These are phyloP conservation scores for Rhodeus uyekii DNA, from an alignment of 2,797 vertebrate genomes.

Conservation along the genomic window DNA sequence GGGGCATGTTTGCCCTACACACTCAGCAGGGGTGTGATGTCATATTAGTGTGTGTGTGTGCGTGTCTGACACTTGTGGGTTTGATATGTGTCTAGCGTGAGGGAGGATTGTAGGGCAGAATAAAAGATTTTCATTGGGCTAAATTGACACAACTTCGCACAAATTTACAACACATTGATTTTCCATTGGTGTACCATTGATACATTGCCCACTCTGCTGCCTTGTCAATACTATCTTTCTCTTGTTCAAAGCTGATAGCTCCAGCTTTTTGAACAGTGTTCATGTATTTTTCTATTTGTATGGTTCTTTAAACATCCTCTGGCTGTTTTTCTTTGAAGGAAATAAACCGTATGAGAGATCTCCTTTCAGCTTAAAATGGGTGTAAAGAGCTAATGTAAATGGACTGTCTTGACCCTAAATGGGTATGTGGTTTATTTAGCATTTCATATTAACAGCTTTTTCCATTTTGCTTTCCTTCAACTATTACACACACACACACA, in stretches of 20 bases:
- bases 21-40: constrained; percentile 76
- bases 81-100: constrained; percentile 15
- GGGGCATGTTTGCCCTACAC: constrained; percentile 70
- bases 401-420: constrained; percentile 21
- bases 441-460: constrained; percentile 29
- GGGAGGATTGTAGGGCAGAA: constrained; percentile 33
- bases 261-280: not conserved
- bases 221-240: constrained; percentile 43
- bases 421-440: constrained; percentile 11
- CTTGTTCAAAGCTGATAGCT: constrained; percentile 1
- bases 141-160: constrained; percentile 18
- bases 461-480: constrained; percentile 14
- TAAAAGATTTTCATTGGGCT: constrained; percentile 31
- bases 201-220: constrained; percentile 41
- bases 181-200: not conserved
- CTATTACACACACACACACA: not conserved
- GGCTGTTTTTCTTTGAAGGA: constrained; percentile 17
- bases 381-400: constrained; percentile 32
- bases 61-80: constrained; percentile 24
- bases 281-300: not conserved
- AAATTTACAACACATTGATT: constrained; percentile 39
- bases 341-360: not conserved
- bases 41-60: constrained; percentile 55
- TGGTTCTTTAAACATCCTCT: not conserved
- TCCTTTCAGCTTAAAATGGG: constrained; percentile 24